Base-by-base conservation (phyloP, 1,140 invertebrate species). In the Maniola jurtina region DNA sequence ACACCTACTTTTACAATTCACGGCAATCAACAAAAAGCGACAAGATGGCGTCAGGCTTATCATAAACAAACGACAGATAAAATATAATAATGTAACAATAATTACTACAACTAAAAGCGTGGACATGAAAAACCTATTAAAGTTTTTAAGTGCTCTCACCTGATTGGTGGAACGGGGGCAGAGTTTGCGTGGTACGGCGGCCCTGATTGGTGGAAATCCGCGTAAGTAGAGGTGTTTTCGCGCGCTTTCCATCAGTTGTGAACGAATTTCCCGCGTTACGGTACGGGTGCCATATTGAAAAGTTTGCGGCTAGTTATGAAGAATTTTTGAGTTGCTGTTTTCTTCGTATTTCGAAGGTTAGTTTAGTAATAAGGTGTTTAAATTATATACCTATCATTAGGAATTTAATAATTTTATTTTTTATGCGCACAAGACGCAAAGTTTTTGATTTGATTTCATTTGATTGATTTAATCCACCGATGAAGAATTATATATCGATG, bases 191-290 rank as follows among this genome's bases (percentile, higher is more conserved):
- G 80, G 76, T 80, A 81, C 77, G 77, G 79, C 58, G 56, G 55
- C 58, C 61, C 64, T 69, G 68, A 89, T 87, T 89, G 87, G 87
- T 65, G 54, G 73, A 34, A 48, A 6, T 38, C 54, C 34, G 66
- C 75, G 84, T 89, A 89, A 89, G 84, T 86, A 88, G 72, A 62
- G 67, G 62, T 69, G 85, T 81, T 87, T 88, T 89, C 70, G 75
- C 87, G 87, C 79, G 85, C 67, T 86, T 84, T 83, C 68, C 80
- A 76, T 78, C 87, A 89, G 85, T 89, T 84, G 72, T 56, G 70
- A 60, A 67, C 45, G 72, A 74, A 60, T 83, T 86, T 86, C 77
- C 73, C 80, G 83, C 79, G 72, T 42, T 69, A 59, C 72, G 66
- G 62, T 68, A 73, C 66, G 66, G 63, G 47, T 40, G 63, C 58